phyloP scores from a whole-genome alignment of 2,888 invertebrate genomes.

The Monoplex corrugatus region DNA sequence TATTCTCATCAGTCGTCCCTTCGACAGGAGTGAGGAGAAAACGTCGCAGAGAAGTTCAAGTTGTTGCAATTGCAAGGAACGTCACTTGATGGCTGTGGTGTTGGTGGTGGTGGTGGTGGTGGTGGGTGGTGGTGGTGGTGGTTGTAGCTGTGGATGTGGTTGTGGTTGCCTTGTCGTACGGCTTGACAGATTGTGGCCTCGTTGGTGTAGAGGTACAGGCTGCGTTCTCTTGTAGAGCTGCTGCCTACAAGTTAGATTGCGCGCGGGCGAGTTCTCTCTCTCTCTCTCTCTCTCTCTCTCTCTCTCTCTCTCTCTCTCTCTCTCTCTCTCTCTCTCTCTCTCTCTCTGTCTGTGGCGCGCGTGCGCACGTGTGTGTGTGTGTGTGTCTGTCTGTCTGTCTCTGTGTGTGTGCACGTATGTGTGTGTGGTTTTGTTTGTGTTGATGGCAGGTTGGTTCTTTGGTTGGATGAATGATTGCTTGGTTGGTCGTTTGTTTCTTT shows the following conservation, averaged over 20 bases:
- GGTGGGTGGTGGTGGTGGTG: neutral
- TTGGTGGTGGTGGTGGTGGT: neutral
- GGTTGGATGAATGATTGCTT: too few species aligned
- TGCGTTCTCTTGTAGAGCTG: too few species aligned
- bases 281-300: too few species aligned
- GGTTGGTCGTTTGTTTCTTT: too few species aligned
- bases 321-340: too few species aligned
- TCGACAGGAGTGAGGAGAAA: slow-evolving; percentile 27
- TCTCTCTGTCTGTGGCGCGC: too few species aligned
- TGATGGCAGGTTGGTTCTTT: too few species aligned
- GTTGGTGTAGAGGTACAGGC: too few species aligned
- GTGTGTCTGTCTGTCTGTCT: slow-evolving; percentile 2
- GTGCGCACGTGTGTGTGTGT: slow-evolving; percentile 11
- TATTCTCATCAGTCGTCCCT: slow-evolving; percentile 36
- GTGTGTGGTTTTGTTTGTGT: neutral
- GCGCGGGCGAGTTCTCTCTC: too few species aligned
- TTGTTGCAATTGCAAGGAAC: neutral
- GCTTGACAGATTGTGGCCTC: neutral
- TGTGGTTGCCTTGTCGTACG: too few species aligned
- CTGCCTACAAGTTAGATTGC: too few species aligned
- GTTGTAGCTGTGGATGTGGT: neutral
- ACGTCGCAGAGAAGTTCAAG: neutral
- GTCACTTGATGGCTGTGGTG: neutral
- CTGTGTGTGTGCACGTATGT: neutral
- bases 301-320: too few species aligned